Evolutionary conservation across 2,888 invertebrate genomes (phyloP), one percentile per base, ranked within the genome.

Genomic region (Erebia palarica): DNA sequence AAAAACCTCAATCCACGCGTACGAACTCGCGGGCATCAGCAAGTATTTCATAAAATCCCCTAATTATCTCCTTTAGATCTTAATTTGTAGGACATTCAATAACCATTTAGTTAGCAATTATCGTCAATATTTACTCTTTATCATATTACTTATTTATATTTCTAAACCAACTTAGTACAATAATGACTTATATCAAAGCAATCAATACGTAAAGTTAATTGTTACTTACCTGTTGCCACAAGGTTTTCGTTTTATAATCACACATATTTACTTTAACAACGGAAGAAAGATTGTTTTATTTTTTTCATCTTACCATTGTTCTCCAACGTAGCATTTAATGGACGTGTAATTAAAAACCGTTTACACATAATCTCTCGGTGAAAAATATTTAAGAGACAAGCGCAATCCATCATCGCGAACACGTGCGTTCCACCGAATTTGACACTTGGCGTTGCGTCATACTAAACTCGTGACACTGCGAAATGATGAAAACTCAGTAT

Each of bases 361-460:
- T 75, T 69, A 72, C 70, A 65, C 63, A 59, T 68, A 71, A 58
- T 69, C 49, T 68, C 68, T 65, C 63, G 68, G 68, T 59, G 65
- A 63, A 60, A 65, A 53, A 65, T 65, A 65, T 59, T 58, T 47
- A 74, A 80, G 78, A 77, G 74, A 72, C 73, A 70, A 65, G 73
- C 73, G 76, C 81, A 75, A 86, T 86, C 85, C 82, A 82, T 86
- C 86, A 86, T 81, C 76, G 79, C 78, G 76, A 79, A 78, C 78
- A 72, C 71, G 71, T 65, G 72, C 70, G 60, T 47, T 66, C 64
- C 49, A 68, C 64, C 60, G 69, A 65, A 72, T 70, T 72, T 70
- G 75, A 75, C 74, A 75, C 75, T 71, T 72, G 51, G 42, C 49
- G 67, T 77, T 77, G 70, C 69, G 63, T 71, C 73, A 75, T 65